Base-by-base conservation (phyloP, 2,888 invertebrate species). In the Idaea biselata region DNA sequence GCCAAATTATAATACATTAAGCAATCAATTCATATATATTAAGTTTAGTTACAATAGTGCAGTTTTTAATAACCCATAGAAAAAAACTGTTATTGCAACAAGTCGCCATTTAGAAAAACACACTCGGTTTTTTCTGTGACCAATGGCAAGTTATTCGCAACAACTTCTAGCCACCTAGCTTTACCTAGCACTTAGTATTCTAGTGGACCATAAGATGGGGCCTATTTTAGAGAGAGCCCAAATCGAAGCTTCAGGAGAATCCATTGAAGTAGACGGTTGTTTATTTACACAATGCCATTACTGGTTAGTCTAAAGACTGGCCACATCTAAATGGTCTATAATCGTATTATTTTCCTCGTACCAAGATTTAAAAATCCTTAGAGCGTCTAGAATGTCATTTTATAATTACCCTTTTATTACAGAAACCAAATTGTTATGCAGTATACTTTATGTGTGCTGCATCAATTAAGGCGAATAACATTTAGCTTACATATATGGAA, bases 111-210 rank as follows among this genome's bases (percentile, higher is more conserved):
- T 74, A 32, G 57, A 44, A 33, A 44, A 44, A 44, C 44, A 44
- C 44, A 44, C 44, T 44, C 44, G 11, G 44, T 44, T 17, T 55
- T 6, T 56, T 8, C 18, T 59, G 25, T 25, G 1, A 25, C 25
- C 6, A 91, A 91, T 91, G 90, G 81, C 88, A 85, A 89, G 80
- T 92, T 86, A 91, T 91, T 90, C 79, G 84, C 87, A 86, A 81
- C 76, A 80, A 91, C 91, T 66, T 64, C 66, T 74, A 69, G 75
- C 77, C 83, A 84, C 86, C 86, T 67, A 71, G 63, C 70, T n/a
- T n/a, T n/a, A n/a, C n/a, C n/a, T n/a, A n/a, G n/a, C n/a, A n/a
- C n/a, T 74, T 73, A 76, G 62, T n/a, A n/a, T 25, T 25, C 25
- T 25, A 25, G 25, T 25, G 25, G 25, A 25, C 25, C 25, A 25